Conservation (phyloP, 2,113 vertebrate genomes). For the Andinoacara biseriatus region DNA sequence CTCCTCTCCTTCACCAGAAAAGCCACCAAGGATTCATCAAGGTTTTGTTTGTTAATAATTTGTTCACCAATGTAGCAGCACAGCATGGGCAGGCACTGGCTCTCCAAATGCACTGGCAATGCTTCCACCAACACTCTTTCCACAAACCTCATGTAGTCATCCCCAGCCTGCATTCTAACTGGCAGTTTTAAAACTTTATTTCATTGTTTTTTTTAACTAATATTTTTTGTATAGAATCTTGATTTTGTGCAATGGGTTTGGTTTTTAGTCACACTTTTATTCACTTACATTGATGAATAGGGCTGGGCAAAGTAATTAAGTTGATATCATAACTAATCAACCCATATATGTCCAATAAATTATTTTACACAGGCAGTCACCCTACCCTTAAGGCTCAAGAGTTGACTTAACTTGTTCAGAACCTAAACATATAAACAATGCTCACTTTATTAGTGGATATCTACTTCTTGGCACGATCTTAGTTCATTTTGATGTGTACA, state of each 20-base stretch:
- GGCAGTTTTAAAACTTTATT: background rate
- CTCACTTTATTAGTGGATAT: too few species aligned
- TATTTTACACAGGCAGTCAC: background rate
- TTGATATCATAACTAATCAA: background rate
- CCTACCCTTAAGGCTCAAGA: too few species aligned
- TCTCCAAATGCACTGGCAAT: slow-evolving; percentile 21
- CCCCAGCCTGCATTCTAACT: slow-evolving; percentile 48
- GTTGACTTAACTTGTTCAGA: background rate
- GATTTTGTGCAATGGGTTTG: slow-evolving; percentile 33
- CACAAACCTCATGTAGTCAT: background rate
- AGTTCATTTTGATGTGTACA: background rate
- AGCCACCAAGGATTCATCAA: slow-evolving; percentile 82
- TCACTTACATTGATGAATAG: slow-evolving; percentile 6
- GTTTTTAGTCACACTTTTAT: slow-evolving; percentile 1
- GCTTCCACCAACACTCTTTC: background rate
- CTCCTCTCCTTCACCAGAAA: slow-evolving; percentile 83
- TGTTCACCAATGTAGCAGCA: slow-evolving; percentile 51
- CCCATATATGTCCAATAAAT: background rate
- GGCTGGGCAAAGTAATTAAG: background rate
- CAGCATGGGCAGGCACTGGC: slow-evolving; percentile 66
- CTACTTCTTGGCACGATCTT: too few species aligned
- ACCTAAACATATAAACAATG: background rate
- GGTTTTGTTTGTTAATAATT: slow-evolving; percentile 81
- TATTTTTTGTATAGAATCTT: slow-evolving; percentile 13
- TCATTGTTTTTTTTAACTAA: slow-evolving; percentile 30